Evolutionary conservation across 2,888 invertebrate genomes (phyloP), one percentile per base, ranked within the genome.

Genomic region (Drosophila monieri): DNA sequence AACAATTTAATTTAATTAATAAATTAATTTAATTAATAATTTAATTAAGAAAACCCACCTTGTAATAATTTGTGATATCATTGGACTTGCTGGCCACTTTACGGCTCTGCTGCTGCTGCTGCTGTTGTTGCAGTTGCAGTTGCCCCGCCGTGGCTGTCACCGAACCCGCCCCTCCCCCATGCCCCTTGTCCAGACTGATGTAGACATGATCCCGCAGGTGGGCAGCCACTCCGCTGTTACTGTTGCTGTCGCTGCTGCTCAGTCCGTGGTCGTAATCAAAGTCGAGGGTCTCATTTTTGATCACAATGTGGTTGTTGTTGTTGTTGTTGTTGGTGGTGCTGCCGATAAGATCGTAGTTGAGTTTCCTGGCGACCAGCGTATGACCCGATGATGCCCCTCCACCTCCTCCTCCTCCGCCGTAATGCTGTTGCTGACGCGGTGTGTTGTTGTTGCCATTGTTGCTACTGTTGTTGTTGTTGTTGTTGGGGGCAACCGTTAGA

Each of bases 121-220:
- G 61, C 30, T 51, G 57, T 2, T 52, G 52, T 6, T 46, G 80
- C 43, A 73, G 25, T 73, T 55, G 65, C 43, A 61, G 9, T 27
- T 56, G 73, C 59, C 54, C 37, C 58, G 74, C 51, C 56, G 77
- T 52, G 61, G 78, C 57, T 62, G 76, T 39, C 55, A 75, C 43
- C 93, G 18, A 1, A 18, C 18, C 18, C 93, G 88, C 94, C 59
- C 44, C 66, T 30, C 44, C 62, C 94, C 93, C 91, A 18, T 37
- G 37, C 15, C 30, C 37, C 93, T 92, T 88, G 94, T 93, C 91
- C 94, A 76, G 69, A 72, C 79, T 85, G 78, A 96, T 96, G 92
- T 97, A 97, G 81, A 96, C 96, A 90, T 97, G 97, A 92, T 97
- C 97, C 85, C 96, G 93, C 85, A 97, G 93, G 92, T 97, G 96